These are phyloP conservation scores for Leptinotarsa juncta DNA, from an alignment of 2,888 invertebrate species.

Conservation along the genomic window DNA sequence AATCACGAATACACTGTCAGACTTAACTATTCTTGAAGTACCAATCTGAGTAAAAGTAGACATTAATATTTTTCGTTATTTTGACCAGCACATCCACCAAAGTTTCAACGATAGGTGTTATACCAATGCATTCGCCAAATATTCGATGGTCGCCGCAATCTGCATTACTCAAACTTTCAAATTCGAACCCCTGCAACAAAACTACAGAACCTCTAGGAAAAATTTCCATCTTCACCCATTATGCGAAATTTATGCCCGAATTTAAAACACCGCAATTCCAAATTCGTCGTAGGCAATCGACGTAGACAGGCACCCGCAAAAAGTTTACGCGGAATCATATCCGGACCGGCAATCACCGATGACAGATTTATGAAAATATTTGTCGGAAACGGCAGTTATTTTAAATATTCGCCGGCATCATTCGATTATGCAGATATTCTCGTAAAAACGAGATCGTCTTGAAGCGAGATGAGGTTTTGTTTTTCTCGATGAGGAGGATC, in stretches of 20 bases:
- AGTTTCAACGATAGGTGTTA: too few relatives aligned
- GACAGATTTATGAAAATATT: conserved; percentile 69
- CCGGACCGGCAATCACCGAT: conserved; percentile 65
- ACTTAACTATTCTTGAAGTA: too few relatives aligned
- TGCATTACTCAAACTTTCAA: neutral
- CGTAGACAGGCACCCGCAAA: conserved; percentile 30
- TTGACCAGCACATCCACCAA: too few relatives aligned
- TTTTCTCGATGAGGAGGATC: conserved; percentile 31
- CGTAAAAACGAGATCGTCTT: conserved; percentile 45
- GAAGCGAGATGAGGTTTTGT: conserved; percentile 30
- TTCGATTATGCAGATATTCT: conserved; percentile 66
- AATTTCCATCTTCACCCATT: conserved; percentile 19
- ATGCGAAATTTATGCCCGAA: conserved; percentile 30
- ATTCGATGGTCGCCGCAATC: neutral
- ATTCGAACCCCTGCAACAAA: neutral
- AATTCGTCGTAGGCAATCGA: conserved; percentile 35
- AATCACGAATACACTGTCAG: too few relatives aligned
- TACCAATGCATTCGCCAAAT: neutral
- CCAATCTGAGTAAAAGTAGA: too few relatives aligned
- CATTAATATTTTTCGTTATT: too few relatives aligned
- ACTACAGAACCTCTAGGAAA: neutral
- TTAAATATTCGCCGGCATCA: conserved; percentile 66
- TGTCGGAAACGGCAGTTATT: conserved; percentile 66
- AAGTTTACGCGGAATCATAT: conserved; percentile 58
- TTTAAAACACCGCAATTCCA: conserved; percentile 35